A percentile compares a stretch with the other conserved stretches of the same genome.
phyloP scores from a whole-genome alignment of 1,140 invertebrate genomes.

The Arctopsyche grandis region DNA sequence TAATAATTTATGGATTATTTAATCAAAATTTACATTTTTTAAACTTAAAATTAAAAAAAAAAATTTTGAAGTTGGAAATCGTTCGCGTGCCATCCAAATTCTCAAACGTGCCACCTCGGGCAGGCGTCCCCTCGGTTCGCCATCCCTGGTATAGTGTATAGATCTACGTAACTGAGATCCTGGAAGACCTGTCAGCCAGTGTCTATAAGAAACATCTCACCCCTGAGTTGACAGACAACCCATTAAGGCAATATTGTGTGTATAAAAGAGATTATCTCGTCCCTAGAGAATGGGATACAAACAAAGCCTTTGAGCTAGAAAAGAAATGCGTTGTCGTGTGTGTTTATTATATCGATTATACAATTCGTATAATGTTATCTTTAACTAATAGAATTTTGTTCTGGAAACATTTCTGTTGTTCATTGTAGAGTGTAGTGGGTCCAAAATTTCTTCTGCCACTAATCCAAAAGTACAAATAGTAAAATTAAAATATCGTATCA shows the following conservation, averaged over 20 bases:
- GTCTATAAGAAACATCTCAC: background rate
- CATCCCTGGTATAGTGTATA: background rate
- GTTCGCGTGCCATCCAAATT: no score
- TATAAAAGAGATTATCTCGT: conserved; percentile 20
- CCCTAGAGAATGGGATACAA: background rate
- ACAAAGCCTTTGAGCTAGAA: background rate
- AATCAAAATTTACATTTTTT: no score
- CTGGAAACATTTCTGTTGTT: background rate
- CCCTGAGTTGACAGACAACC: conserved; percentile 8
- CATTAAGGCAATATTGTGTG: background rate
- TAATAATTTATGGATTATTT: no score
- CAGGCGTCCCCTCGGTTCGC: no score
- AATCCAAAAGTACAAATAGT: background rate
- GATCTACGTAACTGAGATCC: background rate
- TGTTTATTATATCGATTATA: background rate
- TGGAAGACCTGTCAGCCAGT: background rate
- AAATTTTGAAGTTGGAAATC: no score
- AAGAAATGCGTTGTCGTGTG: no score
- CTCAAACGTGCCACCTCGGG: no score
- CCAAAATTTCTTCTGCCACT: background rate
- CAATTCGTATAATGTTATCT: background rate
- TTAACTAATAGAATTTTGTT: no score
- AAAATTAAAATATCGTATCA: no score
- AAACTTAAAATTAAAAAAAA: no score
- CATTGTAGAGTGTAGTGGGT: background rate